These are phyloP conservation scores for Drosophila imparisetae DNA, from an alignment of 2,888 invertebrate species.

Conservation along the genomic window DNA sequence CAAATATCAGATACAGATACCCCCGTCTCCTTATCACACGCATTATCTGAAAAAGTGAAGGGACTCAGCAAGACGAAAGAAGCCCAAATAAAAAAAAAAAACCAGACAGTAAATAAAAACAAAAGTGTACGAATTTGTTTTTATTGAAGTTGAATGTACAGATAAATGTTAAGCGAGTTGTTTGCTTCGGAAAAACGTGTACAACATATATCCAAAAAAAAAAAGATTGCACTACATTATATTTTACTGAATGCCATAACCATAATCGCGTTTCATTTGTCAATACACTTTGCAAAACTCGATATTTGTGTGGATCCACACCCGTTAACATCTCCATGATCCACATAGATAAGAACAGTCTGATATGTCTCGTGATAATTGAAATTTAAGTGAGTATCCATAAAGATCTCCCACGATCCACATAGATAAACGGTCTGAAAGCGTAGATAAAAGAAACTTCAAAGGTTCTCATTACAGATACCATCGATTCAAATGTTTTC, in stretches of 20 bases:
- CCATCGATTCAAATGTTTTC: background rate
- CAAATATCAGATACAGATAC: background rate
- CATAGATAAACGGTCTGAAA: background rate
- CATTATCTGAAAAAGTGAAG: background rate
- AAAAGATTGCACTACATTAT: constrained; percentile 6
- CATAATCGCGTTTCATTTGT: background rate
- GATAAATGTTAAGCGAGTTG: constrained; percentile 13
- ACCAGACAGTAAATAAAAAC: background rate
- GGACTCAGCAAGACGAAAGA: background rate
- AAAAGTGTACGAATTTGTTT: background rate
- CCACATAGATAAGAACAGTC: background rate
- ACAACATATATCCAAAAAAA: background rate
- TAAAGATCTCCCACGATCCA: constrained; percentile 4
- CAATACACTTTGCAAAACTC: background rate
- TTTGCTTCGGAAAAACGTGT: constrained; percentile 12
- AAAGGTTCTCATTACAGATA: background rate
- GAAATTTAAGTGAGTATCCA: background rate
- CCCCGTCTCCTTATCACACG: background rate
- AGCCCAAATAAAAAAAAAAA: background rate
- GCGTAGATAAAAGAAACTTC: background rate
- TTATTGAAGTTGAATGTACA: constrained; percentile 24
- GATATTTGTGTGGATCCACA: background rate
- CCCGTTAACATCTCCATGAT: background rate
- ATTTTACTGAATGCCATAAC: background rate
- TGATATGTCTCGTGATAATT: background rate